Conservation (phyloP, 2,888 invertebrate genomes). For the Stegophylla sp. region DNA sequence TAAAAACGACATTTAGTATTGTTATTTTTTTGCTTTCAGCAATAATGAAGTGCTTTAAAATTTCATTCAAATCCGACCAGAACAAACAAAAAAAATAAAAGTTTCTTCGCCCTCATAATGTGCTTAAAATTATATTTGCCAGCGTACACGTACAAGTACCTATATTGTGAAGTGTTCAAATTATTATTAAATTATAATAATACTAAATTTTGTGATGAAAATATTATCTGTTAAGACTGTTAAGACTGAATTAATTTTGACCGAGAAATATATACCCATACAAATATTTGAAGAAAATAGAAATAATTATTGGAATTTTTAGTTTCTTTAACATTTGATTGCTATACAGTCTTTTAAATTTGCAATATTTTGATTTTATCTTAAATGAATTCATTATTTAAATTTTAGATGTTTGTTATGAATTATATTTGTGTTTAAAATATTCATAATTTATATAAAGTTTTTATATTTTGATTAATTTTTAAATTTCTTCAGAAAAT, state of each 20-base stretch:
- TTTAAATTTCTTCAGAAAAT: not conserved
- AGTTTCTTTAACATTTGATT: not conserved
- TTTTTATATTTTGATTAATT: not conserved
- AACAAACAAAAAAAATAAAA: not conserved
- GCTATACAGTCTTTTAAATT: not conserved
- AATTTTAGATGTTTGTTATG: not conserved
- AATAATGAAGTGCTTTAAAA: not conserved
- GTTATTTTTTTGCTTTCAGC: slow-evolving; percentile 32
- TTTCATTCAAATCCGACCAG: not conserved
- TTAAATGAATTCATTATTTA: slow-evolving; percentile 7
- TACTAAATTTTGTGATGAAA: slow-evolving; percentile 55
- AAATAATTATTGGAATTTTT: not conserved
- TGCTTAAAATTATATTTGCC: not conserved
- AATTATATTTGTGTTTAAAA: slow-evolving; percentile 1
- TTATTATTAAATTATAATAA: not conserved
- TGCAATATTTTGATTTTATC: too few relatives aligned
- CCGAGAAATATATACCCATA: too few relatives aligned
- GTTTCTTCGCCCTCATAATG: not conserved
- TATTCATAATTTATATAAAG: not conserved
- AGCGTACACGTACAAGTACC: not conserved
- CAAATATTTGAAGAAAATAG: not conserved
- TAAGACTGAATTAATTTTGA: slow-evolving; percentile 38
- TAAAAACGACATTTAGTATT: too few relatives aligned
- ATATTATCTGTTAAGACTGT: too few relatives aligned
- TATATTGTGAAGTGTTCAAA: slow-evolving; percentile 40